Base-by-base conservation (phyloP, 2,113 vertebrate genomes). In the Clarias magur region DNA sequence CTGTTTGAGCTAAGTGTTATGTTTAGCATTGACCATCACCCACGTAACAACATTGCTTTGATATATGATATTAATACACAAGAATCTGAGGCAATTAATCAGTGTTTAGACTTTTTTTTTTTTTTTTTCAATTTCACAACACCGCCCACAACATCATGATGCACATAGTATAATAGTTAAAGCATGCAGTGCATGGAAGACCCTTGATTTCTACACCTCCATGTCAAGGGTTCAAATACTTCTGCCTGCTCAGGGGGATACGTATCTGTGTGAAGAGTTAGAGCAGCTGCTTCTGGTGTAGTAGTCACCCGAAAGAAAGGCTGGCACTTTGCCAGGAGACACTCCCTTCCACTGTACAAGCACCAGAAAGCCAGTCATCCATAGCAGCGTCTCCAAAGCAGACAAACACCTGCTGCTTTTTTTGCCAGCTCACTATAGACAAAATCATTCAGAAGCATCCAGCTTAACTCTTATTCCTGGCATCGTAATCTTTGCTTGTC, bases 251-350 rank as follows among this genome's bases (percentile, higher is more conserved):
- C 57, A 21, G 57, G 56, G 56, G 27, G 13, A n/a, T 19, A 3
- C 25, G 53, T 38, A 1, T 42, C 53, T 84, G 12, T 42, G 12
- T 85, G 38, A 53, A 63, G 57, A 48, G 42, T 62, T 53, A 30
- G 13, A 7, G 27, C 25, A 82, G 63, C 70, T 80, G 79, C 53
- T 79, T n/a, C 53, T 57, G 57, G 19, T 27, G 30, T 57, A 25
- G 30, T n/a, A 48, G 57, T 54, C 67, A 30, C 4, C 23, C 34
- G 21, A 17, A 82, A 57, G 7, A n/a, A 23, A 56, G 21, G 34
- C 54, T 82, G 60, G 72, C 13, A 23, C 19, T 34, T 63, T 16
- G 42, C 56, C 42, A 82, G 25, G 25, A 78, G 84, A 83, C 84
- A 70, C 70, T 79, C 63, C 59, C 70, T 85, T 54, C 8, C 30